phyloP scores from a whole-genome alignment of 2,797 vertebrate genomes.

The Apogon hyalosoma region DNA sequence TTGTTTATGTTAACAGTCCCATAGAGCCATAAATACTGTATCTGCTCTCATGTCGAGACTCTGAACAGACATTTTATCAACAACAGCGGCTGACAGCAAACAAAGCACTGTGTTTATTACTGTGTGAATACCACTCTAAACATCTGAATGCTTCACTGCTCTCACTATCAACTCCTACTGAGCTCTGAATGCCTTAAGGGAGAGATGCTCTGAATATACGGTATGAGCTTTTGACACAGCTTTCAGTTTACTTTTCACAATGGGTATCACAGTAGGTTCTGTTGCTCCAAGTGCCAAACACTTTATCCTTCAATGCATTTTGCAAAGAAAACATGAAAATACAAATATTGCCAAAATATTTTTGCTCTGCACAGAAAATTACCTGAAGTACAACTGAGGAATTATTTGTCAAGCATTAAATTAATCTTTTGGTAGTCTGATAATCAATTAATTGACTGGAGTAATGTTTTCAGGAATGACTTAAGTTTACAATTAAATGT shows the following conservation, averaged over 20 bases:
- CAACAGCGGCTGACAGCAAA: background rate
- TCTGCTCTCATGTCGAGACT: background rate
- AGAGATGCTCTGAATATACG: slow-evolving; percentile 13
- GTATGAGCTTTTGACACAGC: slow-evolving; percentile 9
- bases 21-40: background rate
- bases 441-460: no score
- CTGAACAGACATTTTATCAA: background rate
- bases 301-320: slow-evolving; percentile 7
- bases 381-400: no score
- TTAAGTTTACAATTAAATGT: no score
- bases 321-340: slow-evolving; percentile 18
- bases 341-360: background rate
- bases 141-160: slow-evolving; percentile 7
- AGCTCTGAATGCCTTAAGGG: background rate
- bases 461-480: no score
- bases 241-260: slow-evolving; percentile 23
- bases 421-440: no score
- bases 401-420: no score
- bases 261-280: background rate
- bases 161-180: slow-evolving; percentile 5
- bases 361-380: no score
- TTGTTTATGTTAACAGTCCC: background rate
- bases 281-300: background rate
- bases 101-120: background rate
- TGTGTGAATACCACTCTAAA: background rate